Evolutionary conservation across 2,113 vertebrate genomes (phyloP), one percentile per base, ranked within the genome.

Genomic region (Theropithecus gelada): DNA sequence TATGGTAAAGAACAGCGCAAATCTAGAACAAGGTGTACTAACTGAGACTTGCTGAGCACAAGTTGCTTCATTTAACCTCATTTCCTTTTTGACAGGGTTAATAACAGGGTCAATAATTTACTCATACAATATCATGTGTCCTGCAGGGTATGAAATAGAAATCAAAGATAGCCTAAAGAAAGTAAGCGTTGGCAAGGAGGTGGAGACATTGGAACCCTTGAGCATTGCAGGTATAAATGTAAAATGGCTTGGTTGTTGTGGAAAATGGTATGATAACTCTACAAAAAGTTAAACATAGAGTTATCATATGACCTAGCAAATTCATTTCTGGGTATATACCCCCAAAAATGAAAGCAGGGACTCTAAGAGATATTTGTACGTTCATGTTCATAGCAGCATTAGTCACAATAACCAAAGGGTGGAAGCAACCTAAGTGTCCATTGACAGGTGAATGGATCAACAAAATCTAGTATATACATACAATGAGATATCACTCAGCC

Each of bases 1-100:
- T 82, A 66, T 8, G 20, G 57, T 72, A 59, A 85, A 13, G 4
- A 38, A 12, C 32, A 64, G 8, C 57, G 43, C 10, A 82, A 48
- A 68, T 79, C 11, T 48, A 89, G 75, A 78, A 38, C 20, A 55
- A 64, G 68, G 57, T 61, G 25, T 73, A 6, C 23, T 20, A 55
- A 43, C 30, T 35, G 64, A 40, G 50, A 40, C 11, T 70, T 50
- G 57, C 48, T 55, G 64, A 88, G 12, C 43, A 68, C 48, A 79
- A 25, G 2, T 89, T 40, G 59, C 50, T 68, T 95, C 70, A 35
- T 66, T 95, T 92, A 95, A 91, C 35, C 16, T 94, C n/a, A 80
- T 80, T 48, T 83, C 59, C 50, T 90, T 92, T 93, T 78, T 11
- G 2, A 57, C 8, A 20, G 73, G 14, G 25, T 76, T 95, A 85